Evolutionary conservation across 2,113 vertebrate genomes (phyloP).

Genomic region (Tyrannus savana): DNA sequence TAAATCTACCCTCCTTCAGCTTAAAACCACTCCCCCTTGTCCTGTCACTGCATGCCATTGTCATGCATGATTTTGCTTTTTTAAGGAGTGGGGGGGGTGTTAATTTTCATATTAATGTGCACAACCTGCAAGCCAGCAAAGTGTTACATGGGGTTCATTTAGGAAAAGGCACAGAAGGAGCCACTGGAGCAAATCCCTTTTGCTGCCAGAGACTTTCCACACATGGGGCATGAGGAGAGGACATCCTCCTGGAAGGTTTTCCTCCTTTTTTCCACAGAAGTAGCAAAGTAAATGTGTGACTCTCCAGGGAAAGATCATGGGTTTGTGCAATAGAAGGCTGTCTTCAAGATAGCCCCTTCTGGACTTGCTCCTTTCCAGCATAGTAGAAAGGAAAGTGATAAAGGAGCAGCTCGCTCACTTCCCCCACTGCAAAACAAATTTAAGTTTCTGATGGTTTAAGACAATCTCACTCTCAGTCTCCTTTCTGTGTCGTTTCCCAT

Average conservation of each 20-base stretch:
- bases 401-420: background rate
- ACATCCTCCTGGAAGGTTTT: background rate
- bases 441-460: background rate
- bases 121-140: background rate
- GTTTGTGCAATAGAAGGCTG: background rate
- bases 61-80: background rate
- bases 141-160: background rate
- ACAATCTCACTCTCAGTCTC: background rate
- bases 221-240: accelerated
- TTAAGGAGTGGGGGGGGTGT: background rate
- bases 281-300: background rate
- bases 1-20: background rate
- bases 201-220: background rate
- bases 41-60: background rate
- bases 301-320: background rate
- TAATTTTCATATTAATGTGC: background rate
- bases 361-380: background rate
- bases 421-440: background rate
- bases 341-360: background rate
- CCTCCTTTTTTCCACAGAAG: background rate
- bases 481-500: background rate
- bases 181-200: background rate
- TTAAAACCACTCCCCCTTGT: background rate
- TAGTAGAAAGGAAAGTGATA: background rate
- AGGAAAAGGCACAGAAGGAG: background rate